Evolutionary conservation across 2,888 invertebrate species (phyloP).

Genomic region (Melieria crassipennis): DNA sequence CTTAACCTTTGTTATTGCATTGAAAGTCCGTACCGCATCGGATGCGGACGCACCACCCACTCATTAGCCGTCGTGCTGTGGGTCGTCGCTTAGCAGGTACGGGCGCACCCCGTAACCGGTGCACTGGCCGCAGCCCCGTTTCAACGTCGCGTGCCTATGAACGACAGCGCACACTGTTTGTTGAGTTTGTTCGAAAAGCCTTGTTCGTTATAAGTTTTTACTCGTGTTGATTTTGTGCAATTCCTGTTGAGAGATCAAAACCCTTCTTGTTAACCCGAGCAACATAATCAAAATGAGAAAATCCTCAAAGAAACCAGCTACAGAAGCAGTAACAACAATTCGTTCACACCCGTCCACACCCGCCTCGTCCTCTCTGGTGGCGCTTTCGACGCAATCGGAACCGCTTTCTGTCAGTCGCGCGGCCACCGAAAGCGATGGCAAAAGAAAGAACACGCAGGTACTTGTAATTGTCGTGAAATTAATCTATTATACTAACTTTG

Average conservation of each 20-base stretch:
- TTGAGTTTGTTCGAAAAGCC: no score
- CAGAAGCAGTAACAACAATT: conserved; percentile 43
- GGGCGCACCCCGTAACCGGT: no score
- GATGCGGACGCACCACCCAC: background rate
- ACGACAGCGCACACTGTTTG: no score
- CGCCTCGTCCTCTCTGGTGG: conserved; percentile 46
- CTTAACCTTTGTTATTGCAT: no score
- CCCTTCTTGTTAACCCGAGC: conserved; percentile 15
- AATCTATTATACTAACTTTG: no score
- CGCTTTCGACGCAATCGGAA: conserved; percentile 16
- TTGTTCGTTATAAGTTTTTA: no score
- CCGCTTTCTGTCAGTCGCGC: background rate
- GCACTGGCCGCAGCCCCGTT: no score
- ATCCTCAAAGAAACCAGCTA: conserved; percentile 55
- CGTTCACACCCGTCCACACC: conserved; percentile 59
- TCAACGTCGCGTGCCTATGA: no score
- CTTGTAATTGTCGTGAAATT: no score
- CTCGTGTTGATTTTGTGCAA: conserved; percentile 7
- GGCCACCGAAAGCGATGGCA: conserved; percentile 22
- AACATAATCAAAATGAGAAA: conserved; percentile 50
- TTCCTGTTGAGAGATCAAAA: conserved; percentile 15
- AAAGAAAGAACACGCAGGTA: conserved; percentile 22
- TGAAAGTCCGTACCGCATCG: no score
- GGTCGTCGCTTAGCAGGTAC: no score
- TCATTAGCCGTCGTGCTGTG: background rate